A percentile compares a stretch with the other conserved stretches of the same genome.
Conservation (phyloP, 1,140 invertebrate genomes). For the Sycophila sp. region DNA sequence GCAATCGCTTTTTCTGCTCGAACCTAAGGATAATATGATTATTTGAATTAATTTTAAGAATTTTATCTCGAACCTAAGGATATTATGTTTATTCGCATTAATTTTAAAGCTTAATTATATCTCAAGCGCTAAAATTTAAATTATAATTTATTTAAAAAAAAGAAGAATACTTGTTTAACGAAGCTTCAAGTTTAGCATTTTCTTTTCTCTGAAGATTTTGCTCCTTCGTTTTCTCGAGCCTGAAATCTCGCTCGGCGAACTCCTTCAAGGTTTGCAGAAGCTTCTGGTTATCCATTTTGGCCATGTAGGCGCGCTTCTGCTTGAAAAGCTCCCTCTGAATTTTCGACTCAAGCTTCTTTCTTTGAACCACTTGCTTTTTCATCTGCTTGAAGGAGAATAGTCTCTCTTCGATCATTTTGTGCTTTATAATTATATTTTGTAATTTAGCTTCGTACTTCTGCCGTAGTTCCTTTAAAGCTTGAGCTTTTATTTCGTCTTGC, state of each 20-base stretch:
- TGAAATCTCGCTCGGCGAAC: constrained; percentile 39
- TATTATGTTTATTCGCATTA: too few species aligned
- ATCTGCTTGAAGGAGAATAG: background rate
- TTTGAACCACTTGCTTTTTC: constrained; percentile 19
- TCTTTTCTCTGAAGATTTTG: constrained; percentile 2
- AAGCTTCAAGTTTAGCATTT: constrained; percentile 27
- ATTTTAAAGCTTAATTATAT: too few species aligned
- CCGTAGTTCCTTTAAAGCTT: background rate
- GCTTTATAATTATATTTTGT: constrained; percentile 18
- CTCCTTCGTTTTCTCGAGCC: constrained; percentile 32
- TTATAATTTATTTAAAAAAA: background rate
- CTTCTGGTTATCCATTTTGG: constrained; percentile 27
- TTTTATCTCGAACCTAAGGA: too few species aligned
- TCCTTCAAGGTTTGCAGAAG: constrained; percentile 36
- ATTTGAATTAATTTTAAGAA: background rate
- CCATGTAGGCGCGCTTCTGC: constrained; percentile 32
- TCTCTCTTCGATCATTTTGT: constrained; percentile 14
- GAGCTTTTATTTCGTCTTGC: background rate
- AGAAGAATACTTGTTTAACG: background rate
- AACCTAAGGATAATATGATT: constrained; percentile 40
- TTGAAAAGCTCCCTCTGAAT: constrained; percentile 16
- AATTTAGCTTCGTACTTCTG: background rate
- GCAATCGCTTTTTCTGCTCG: constrained; percentile 42
- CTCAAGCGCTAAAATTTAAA: too few species aligned
- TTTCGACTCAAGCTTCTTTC: constrained; percentile 19